Evolutionary conservation across 1,140 invertebrate genomes (phyloP).

Genomic region (Anoplophora glabripennis): DNA sequence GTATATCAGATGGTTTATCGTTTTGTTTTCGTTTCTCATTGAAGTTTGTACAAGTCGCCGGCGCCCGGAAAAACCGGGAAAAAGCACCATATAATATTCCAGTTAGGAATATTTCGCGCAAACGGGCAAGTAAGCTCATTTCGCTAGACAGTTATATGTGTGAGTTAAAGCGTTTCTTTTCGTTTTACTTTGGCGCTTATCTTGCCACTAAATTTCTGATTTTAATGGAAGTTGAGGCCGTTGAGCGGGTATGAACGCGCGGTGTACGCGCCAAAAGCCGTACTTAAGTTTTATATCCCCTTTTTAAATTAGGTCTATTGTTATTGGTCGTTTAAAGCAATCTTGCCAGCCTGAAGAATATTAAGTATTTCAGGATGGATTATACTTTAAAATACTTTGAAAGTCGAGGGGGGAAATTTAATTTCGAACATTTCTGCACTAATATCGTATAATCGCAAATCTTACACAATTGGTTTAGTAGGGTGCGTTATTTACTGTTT

Average conservation of each 20-base stretch:
- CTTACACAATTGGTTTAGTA: constrained; percentile 2
- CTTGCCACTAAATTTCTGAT: constrained; percentile 47
- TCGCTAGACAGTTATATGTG: constrained; percentile 44
- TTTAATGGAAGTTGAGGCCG: constrained; percentile 41
- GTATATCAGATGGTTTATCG: constrained; percentile 42
- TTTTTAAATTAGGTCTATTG: constrained; percentile 44
- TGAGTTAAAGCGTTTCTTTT: constrained; percentile 47
- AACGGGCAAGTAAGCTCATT: constrained; percentile 45
- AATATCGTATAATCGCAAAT: background rate
- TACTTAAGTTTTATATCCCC: constrained; percentile 39
- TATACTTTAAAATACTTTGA: constrained; percentile 26
- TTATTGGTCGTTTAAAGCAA: constrained; percentile 42
- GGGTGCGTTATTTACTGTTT: constrained; percentile 12
- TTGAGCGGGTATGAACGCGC: constrained; percentile 20
- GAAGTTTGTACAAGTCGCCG: constrained; percentile 33
- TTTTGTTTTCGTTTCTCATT: constrained; percentile 44
- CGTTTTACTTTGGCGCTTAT: constrained; percentile 46
- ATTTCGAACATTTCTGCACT: constrained; percentile 22
- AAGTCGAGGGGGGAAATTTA: constrained; percentile 23
- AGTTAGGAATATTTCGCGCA: constrained; percentile 39
- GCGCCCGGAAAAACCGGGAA: constrained; percentile 33
- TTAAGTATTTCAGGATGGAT: constrained; percentile 39
- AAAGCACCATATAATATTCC: constrained; percentile 41
- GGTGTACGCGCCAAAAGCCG: constrained; percentile 37
- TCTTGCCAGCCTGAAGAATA: constrained; percentile 39